phyloP scores from a whole-genome alignment of 2,113 vertebrate species.

The Bos indicus region DNA sequence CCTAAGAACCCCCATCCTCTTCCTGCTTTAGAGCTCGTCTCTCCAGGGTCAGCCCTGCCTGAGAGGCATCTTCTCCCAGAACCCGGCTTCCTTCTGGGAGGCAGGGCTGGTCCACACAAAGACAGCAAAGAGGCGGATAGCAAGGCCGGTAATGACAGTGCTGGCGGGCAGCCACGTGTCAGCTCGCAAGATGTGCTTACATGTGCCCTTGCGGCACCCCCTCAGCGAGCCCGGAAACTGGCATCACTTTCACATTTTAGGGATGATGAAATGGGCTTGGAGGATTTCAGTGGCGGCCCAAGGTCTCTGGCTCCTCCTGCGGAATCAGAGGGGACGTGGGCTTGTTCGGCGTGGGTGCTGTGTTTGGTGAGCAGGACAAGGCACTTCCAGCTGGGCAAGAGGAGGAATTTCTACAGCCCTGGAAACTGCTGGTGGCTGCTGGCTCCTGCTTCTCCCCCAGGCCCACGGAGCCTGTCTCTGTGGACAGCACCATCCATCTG shows the following conservation, averaged over 20 bases:
- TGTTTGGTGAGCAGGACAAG: rapidly evolving
- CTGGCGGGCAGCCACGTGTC: background rate
- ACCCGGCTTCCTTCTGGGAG: background rate
- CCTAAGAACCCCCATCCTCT: background rate
- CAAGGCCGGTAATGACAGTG: rapidly evolving
- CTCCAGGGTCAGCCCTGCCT: background rate
- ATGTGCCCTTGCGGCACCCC: background rate
- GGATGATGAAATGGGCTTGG: background rate
- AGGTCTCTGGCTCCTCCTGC: background rate
- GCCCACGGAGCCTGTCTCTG: background rate
- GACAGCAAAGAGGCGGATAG: rapidly evolving
- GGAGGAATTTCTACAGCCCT: background rate
- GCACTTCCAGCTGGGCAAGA: background rate
- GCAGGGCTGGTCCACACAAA: background rate
- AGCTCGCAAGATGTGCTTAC: background rate
- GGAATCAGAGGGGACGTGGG: background rate
- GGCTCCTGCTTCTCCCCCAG: background rate
- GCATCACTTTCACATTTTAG: too few relatives aligned
- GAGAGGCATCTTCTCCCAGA: background rate
- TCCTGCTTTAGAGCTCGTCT: background rate
- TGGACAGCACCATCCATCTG: background rate
- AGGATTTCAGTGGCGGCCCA: too few relatives aligned
- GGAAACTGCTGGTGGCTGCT: rapidly evolving
- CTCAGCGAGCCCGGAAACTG: background rate
- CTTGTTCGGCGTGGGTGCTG: background rate